A percentile compares a stretch with the other conserved stretches of the same genome.
These are phyloP conservation scores for Coturnix japonica DNA, from an alignment of 2,113 vertebrate genomes.

Conservation along the genomic window DNA sequence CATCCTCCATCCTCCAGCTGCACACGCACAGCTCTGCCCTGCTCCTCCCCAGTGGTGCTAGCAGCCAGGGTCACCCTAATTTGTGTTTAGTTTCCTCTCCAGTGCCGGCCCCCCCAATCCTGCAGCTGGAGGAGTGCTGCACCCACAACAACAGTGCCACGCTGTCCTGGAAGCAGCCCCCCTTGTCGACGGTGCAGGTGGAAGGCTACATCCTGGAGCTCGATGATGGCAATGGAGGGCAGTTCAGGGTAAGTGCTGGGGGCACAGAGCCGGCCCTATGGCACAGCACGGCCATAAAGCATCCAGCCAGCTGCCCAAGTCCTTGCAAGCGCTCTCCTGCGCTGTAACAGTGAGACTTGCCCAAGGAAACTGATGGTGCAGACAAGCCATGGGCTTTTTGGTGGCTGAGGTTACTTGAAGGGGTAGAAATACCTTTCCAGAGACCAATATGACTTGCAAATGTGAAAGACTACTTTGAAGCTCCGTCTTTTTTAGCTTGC, in stretches of 20 bases:
- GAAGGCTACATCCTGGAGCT: constrained; percentile 98
- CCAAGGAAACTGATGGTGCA: neutral
- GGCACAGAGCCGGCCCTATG: rapidly evolving
- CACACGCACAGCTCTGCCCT: rapidly evolving
- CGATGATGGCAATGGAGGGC: constrained; percentile 93
- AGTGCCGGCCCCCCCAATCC: constrained; percentile 95
- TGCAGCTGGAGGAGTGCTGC: constrained; percentile 97
- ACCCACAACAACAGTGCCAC: constrained; percentile 98
- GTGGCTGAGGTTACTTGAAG: neutral
- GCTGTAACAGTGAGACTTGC: neutral
- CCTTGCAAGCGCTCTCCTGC: neutral
- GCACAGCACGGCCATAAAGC: rapidly evolving
- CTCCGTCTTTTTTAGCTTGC: neutral
- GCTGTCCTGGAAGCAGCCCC: constrained; percentile 97
- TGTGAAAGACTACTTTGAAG: neutral
- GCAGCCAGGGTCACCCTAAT: constrained; percentile 68
- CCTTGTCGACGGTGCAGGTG: constrained; percentile 90
- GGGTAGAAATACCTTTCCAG: neutral
- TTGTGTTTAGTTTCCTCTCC: constrained; percentile 81
- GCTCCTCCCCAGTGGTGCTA: neutral
- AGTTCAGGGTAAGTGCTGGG: constrained; percentile 88
- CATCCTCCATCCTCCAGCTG: neutral
- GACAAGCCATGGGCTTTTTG: rapidly evolving
- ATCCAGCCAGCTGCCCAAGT: rapidly evolving
- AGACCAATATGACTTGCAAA: neutral